Percentiles rank a stretch among this genome's conserved stretches.
Conservation (phyloP, 2,888 invertebrate genomes). For the Euzetes globulus region DNA sequence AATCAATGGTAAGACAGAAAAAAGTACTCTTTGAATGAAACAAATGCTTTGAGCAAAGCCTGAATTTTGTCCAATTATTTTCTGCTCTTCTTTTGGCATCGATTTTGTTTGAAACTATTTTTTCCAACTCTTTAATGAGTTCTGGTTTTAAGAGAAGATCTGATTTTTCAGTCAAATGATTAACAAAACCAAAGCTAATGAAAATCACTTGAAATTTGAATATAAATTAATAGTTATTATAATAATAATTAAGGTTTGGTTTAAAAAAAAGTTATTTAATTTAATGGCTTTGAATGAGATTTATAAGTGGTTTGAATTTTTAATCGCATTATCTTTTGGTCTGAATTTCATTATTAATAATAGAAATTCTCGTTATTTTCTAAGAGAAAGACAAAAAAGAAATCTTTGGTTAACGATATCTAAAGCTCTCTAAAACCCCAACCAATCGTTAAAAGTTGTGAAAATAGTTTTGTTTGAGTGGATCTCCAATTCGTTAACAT, state of each 20-base stretch:
- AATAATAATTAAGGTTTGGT: neutral
- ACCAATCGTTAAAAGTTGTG: conserved; percentile 10
- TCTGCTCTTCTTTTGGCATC: no score
- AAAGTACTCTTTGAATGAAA: neutral
- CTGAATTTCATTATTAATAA: neutral
- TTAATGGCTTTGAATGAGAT: no score
- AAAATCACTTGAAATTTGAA: neutral
- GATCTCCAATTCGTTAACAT: neutral
- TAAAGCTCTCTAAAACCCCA: neutral
- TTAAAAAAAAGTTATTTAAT: neutral
- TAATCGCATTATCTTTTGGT: no score
- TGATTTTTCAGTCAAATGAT: no score
- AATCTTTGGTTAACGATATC: neutral
- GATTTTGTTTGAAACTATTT: no score
- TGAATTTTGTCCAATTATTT: no score
- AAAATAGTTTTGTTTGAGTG: conserved; percentile 3
- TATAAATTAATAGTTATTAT: neutral
- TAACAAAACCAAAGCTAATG: neutral
- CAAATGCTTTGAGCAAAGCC: no score
- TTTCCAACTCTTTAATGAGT: no score
- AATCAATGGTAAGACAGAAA: conserved; percentile 25
- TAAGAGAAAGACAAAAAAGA: neutral
- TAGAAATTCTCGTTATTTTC: neutral
- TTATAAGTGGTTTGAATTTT: no score
- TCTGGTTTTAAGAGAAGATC: no score